Conservation (phyloP, 2,113 vertebrate species). For the Neogobius melanostomus region DNA sequence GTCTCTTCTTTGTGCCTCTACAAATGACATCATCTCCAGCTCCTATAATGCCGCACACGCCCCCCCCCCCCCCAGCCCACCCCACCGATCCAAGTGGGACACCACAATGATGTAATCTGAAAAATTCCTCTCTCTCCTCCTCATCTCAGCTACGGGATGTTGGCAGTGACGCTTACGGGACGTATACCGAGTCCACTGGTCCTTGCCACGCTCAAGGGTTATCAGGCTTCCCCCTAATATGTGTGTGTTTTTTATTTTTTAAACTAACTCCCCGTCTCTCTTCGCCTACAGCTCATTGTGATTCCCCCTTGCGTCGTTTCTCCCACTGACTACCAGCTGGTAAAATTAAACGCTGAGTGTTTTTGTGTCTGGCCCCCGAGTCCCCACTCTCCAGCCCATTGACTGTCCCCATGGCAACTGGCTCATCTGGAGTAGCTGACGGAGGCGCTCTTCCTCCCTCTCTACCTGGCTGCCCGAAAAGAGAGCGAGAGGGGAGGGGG, state of each 20-base stretch:
- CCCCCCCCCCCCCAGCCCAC: not conserved
- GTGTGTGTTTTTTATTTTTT: slow-evolving; percentile 16
- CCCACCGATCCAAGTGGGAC: slow-evolving; percentile 49
- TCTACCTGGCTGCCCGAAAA: slow-evolving; percentile 58
- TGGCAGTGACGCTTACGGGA: slow-evolving; percentile 3
- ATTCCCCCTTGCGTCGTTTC: slow-evolving; percentile 36
- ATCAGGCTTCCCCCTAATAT: slow-evolving; percentile 24
- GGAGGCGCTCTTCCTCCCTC: slow-evolving; percentile 58
- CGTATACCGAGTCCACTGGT: not conserved
- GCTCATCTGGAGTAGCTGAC: slow-evolving; percentile 72
- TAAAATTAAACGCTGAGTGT: slow-evolving; percentile 72
- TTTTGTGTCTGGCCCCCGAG: slow-evolving; percentile 69
- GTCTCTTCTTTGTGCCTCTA: slow-evolving; percentile 67
- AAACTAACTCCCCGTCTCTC: slow-evolving; percentile 21
- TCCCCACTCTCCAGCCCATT: slow-evolving; percentile 73
- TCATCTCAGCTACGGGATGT: not conserved
- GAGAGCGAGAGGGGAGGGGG: slow-evolving; percentile 27
- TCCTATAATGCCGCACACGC: slow-evolving; percentile 56
- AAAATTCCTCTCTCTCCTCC: slow-evolving; percentile 31
- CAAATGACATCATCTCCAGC: slow-evolving; percentile 73
- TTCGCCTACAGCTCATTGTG: slow-evolving; percentile 33
- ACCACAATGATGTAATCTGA: slow-evolving; percentile 56
- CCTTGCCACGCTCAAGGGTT: slow-evolving; percentile 14
- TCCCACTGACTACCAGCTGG: slow-evolving; percentile 64
- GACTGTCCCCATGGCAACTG: slow-evolving; percentile 81